Evolutionary conservation across 2,113 vertebrate species (phyloP).

Genomic region (Ibidorhyncha struthersii): DNA sequence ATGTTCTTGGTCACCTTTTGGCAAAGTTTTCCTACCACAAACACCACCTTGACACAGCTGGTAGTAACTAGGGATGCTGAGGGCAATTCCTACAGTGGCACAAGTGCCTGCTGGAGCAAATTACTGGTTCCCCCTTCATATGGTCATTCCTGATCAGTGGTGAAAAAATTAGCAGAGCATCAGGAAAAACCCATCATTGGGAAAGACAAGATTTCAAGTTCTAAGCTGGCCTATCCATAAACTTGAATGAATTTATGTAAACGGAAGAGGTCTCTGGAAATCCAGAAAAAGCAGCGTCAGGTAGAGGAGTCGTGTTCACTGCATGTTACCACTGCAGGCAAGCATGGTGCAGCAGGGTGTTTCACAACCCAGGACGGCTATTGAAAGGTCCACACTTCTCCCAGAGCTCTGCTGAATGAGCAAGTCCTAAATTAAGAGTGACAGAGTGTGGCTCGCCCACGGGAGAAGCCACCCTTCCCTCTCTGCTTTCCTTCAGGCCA

Average conservation of each 20-base stretch:
- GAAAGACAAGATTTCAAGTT: neutral
- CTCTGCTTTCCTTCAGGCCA: constrained; percentile 2
- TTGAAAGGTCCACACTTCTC: neutral
- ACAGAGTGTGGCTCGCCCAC: neutral
- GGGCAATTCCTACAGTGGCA: neutral
- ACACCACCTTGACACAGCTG: neutral
- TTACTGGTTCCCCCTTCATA: neutral
- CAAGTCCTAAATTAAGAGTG: neutral
- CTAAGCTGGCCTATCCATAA: neutral
- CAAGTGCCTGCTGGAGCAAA: neutral
- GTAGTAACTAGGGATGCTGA: neutral
- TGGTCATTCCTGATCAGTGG: neutral
- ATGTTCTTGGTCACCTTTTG: neutral
- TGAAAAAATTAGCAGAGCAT: neutral
- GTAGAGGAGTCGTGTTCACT: neutral
- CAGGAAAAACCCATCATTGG: neutral
- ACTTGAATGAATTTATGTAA: neutral
- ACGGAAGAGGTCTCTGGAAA: neutral
- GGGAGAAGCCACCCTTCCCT: neutral
- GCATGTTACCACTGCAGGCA: neutral
- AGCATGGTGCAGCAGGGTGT: neutral
- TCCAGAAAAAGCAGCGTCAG: neutral
- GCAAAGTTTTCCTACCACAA: neutral
- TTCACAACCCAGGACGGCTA: neutral
- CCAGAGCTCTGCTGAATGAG: neutral